These are phyloP conservation scores for Macropus fuliginosus DNA, from an alignment of 2,797 vertebrate species.

Conservation along the genomic window DNA sequence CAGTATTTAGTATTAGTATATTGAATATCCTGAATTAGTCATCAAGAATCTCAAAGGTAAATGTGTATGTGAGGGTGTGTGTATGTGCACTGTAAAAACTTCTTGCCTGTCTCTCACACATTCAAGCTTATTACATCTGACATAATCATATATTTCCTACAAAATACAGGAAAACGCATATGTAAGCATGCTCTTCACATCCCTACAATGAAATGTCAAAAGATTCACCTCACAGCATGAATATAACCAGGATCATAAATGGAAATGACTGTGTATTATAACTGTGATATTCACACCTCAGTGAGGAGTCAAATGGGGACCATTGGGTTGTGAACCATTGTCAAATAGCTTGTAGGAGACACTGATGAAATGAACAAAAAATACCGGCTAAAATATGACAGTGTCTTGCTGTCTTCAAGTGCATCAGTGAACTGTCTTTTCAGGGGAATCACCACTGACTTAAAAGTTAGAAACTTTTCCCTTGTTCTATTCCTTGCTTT, in stretches of 20 bases:
- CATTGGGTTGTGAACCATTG: not conserved
- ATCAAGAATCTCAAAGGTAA: constrained; percentile 52
- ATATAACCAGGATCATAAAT: constrained; percentile 35
- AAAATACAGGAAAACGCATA: constrained; percentile 58
- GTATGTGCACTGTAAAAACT: not conserved
- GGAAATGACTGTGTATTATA: constrained; percentile 27
- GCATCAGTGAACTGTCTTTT: not conserved
- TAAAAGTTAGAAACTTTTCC: not conserved
- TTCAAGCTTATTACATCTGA: not conserved
- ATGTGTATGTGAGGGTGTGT: not conserved
- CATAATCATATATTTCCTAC: constrained; percentile 37
- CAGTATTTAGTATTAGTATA: constrained; percentile 36
- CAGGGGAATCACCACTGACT: not conserved
- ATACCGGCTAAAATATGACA: not conserved
- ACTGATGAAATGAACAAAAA: constrained; percentile 7
- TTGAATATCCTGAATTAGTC: constrained; percentile 35
- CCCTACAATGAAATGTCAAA: constrained; percentile 66
- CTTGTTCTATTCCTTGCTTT: not conserved
- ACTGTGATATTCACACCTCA: constrained; percentile 50
- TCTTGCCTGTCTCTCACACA: constrained; percentile 48
- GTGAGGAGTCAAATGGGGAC: constrained; percentile 31
- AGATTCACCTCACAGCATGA: constrained; percentile 55
- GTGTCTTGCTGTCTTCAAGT: not conserved
- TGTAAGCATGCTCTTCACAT: constrained; percentile 50
- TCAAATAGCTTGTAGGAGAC: not conserved